A percentile compares a stretch with the other conserved stretches of the same genome.
Conservation (phyloP, 2,888 invertebrate genomes). For the Cistogaster globosa region DNA sequence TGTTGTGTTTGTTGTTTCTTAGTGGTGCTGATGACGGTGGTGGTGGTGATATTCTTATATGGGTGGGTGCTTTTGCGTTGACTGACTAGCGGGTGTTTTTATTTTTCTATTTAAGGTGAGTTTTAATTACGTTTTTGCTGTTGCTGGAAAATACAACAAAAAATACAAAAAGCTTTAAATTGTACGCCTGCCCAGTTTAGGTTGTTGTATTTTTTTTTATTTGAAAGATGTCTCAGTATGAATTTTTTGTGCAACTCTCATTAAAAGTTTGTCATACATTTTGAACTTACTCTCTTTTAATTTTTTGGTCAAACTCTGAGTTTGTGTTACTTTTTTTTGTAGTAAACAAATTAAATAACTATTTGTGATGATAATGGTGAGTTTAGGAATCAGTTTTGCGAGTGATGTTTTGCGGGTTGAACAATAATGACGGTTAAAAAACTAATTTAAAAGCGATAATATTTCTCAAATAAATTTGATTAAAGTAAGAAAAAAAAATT, state of each 20-base stretch:
- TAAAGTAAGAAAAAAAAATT: slow-evolving; percentile 12
- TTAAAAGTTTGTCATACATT: slow-evolving; percentile 44
- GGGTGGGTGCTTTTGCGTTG: slow-evolving; percentile 64
- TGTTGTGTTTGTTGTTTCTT: slow-evolving; percentile 10
- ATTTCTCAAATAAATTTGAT: not conserved
- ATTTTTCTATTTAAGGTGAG: slow-evolving; percentile 45
- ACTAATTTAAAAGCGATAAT: slow-evolving; percentile 8
- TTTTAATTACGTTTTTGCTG: slow-evolving; percentile 43
- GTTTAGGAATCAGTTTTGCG: slow-evolving; percentile 69
- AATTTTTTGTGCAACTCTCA: slow-evolving; percentile 32
- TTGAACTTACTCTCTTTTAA: slow-evolving; percentile 25
- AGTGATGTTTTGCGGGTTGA: slow-evolving; percentile 69
- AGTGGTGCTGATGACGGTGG: not conserved
- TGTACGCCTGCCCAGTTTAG: slow-evolving; percentile 70
- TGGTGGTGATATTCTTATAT: slow-evolving; percentile 63
- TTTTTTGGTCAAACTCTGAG: not conserved
- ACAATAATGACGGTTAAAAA: slow-evolving; percentile 58
- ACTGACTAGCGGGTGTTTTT: slow-evolving; percentile 58
- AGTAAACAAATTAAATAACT: slow-evolving; percentile 55
- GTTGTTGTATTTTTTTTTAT: not conserved
- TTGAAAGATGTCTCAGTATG: slow-evolving; percentile 37
- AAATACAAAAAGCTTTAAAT: slow-evolving; percentile 53
- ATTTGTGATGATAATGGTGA: slow-evolving; percentile 69
- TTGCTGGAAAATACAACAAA: not conserved
- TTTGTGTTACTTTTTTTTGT: slow-evolving; percentile 23